phyloP scores from a whole-genome alignment of 2,113 vertebrate species.

The Panthera tigris region DNA sequence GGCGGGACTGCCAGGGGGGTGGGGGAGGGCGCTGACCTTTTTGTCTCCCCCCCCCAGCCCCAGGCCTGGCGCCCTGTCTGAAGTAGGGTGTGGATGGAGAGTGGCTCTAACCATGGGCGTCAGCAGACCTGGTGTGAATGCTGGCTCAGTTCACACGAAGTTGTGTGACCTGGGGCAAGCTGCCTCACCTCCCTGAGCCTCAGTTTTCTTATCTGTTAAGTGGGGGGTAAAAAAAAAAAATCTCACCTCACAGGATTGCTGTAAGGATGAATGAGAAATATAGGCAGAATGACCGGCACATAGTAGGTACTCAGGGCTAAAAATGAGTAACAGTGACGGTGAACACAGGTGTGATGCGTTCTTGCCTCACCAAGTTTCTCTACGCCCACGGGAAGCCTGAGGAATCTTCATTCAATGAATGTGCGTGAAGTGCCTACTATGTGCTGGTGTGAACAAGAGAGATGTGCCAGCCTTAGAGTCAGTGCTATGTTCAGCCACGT shows the following conservation, averaged over 20 bases:
- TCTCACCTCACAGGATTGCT: not conserved
- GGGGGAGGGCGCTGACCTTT: fast-evolving
- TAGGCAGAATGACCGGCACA: not conserved
- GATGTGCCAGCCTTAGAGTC: too few relatives aligned
- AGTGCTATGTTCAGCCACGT: fast-evolving
- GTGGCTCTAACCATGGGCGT: too few relatives aligned
- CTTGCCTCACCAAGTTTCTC: not conserved
- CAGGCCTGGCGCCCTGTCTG: not conserved
- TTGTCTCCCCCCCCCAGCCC: not conserved
- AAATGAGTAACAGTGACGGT: not conserved
- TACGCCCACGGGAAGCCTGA: not conserved
- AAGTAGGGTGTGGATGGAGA: not conserved
- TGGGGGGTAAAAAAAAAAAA: not conserved
- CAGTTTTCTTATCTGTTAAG: not conserved
- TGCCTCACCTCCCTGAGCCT: not conserved
- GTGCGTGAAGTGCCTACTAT: not conserved
- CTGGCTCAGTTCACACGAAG: not conserved
- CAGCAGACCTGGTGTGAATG: not conserved
- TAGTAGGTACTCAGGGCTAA: not conserved
- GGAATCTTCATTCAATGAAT: fast-evolving
- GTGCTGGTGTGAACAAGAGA: not conserved
- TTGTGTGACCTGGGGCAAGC: not conserved
- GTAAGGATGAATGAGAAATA: not conserved
- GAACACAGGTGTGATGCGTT: not conserved
- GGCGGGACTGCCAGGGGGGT: fast-evolving